Percentiles rank a stretch among this genome's conserved stretches.
Evolutionary conservation across 1,140 invertebrate species (phyloP).

Genomic region (Cherax quadricarinatus): DNA sequence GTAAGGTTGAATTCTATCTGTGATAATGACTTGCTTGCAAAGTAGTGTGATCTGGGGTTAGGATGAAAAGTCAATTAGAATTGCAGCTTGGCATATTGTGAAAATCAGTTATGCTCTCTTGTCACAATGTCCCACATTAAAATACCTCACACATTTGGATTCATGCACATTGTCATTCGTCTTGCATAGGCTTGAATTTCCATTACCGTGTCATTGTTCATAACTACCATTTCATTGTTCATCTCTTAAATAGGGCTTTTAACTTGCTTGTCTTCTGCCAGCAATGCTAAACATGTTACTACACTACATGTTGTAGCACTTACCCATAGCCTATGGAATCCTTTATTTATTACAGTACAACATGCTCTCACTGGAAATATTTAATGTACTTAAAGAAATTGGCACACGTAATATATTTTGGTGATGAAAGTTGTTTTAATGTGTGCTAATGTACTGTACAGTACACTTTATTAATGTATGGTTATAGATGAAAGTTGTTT

Average conservation of each 20-base stretch:
- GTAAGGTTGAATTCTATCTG: slow-evolving; percentile 49
- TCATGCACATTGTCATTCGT: neutral
- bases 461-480: too few species aligned
- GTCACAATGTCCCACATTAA: slow-evolving; percentile 5
- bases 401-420: neutral
- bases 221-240: slow-evolving; percentile 2
- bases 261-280: neutral
- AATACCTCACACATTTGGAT: slow-evolving; percentile 14
- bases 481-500: neutral
- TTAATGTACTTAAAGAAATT: neutral
- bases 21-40: slow-evolving; percentile 50
- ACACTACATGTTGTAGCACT: neutral
- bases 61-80: neutral
- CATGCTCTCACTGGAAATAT: neutral
- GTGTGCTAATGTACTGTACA: neutral
- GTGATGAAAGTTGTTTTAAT: neutral
- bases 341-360: neutral
- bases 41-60: slow-evolving; percentile 5
- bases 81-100: slow-evolving; percentile 16
- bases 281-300: neutral
- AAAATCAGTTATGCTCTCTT: slow-evolving; percentile 11
- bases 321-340: neutral
- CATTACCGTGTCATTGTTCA: neutral
- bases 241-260: slow-evolving; percentile 13
- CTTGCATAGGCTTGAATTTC: neutral